These are phyloP conservation scores for Sebastes goodei DNA, from an alignment of 2,797 vertebrate species.

Conservation along the genomic window DNA sequence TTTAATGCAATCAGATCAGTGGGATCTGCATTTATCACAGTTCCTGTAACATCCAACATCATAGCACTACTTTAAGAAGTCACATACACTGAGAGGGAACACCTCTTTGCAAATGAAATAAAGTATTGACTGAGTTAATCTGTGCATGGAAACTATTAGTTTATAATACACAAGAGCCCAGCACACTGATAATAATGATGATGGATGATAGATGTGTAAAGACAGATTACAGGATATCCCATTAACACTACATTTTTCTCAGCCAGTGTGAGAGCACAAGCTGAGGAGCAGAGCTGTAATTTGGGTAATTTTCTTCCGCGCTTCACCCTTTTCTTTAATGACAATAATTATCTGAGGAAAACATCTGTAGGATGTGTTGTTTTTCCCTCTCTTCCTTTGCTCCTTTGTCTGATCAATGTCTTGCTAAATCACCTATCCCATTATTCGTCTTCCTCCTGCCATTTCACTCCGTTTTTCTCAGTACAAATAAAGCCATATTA, in stretches of 20 bases:
- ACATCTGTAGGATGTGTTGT: conserved; percentile 59
- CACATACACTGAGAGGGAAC: too few relatives aligned
- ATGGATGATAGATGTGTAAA: conserved; percentile 31
- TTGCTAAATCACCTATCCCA: conserved; percentile 27
- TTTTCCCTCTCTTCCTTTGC: background rate
- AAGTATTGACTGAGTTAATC: too few relatives aligned
- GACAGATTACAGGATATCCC: conserved; percentile 40
- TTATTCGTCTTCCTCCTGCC: background rate
- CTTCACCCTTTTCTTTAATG: conserved; percentile 65
- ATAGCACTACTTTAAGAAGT: too few relatives aligned
- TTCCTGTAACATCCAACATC: too few relatives aligned
- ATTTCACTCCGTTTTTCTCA: conserved; percentile 1
- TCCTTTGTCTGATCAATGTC: conserved; percentile 51
- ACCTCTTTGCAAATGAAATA: too few relatives aligned
- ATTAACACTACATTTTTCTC: conserved; percentile 43
- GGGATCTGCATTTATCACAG: too few relatives aligned
- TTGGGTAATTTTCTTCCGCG: conserved; percentile 57
- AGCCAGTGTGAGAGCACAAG: conserved; percentile 15
- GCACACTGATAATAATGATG: background rate
- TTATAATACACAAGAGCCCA: background rate
- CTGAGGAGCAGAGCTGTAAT: conserved; percentile 60
- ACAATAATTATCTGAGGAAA: conserved; percentile 73
- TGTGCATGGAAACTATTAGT: too few relatives aligned
- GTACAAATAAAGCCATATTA: background rate
- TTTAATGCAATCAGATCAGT: too few relatives aligned